These are phyloP conservation scores for Triplophysa siluroides DNA, from an alignment of 2,113 vertebrate species.

Conservation along the genomic window DNA sequence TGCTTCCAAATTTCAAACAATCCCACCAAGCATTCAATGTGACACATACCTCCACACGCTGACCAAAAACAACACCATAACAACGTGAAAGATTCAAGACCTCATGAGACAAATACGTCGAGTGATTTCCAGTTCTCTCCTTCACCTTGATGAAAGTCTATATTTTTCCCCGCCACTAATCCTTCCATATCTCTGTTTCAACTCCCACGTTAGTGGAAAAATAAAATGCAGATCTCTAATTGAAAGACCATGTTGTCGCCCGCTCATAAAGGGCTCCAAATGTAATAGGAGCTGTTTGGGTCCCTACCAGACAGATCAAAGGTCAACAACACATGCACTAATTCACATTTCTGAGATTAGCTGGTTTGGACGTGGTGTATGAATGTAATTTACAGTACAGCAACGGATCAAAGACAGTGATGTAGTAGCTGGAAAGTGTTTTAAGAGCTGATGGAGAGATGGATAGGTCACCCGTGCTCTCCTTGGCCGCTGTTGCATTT, in stretches of 20 bases:
- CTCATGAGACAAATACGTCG: neutral
- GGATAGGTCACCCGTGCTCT: neutral
- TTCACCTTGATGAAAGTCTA: constrained; percentile 14
- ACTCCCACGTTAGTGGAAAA: constrained; percentile 57
- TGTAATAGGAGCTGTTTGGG: constrained; percentile 57
- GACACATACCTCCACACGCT: neutral
- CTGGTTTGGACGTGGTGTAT: constrained; percentile 40
- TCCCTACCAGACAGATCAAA: constrained; percentile 63
- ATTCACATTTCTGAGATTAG: constrained; percentile 65
- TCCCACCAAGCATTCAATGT: neutral
- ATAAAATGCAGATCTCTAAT: constrained; percentile 54
- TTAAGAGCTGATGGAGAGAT: constrained; percentile 14
- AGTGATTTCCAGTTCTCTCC: neutral
- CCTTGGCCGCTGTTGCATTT: constrained; percentile 7
- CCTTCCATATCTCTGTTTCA: constrained; percentile 21
- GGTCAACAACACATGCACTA: constrained; percentile 66
- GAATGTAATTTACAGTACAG: constrained; percentile 43
- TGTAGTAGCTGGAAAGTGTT: constrained; percentile 48
- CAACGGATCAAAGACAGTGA: constrained; percentile 59
- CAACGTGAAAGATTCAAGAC: constrained; percentile 18
- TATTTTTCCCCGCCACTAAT: constrained; percentile 20
- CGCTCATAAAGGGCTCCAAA: constrained; percentile 58
- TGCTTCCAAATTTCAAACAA: no score
- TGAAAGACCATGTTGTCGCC: constrained; percentile 63
- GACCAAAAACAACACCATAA: constrained; percentile 17